Evolutionary conservation across 2,888 invertebrate genomes (phyloP), one percentile per base, ranked within the genome.

Genomic region (Spilarctia lutea): DNA sequence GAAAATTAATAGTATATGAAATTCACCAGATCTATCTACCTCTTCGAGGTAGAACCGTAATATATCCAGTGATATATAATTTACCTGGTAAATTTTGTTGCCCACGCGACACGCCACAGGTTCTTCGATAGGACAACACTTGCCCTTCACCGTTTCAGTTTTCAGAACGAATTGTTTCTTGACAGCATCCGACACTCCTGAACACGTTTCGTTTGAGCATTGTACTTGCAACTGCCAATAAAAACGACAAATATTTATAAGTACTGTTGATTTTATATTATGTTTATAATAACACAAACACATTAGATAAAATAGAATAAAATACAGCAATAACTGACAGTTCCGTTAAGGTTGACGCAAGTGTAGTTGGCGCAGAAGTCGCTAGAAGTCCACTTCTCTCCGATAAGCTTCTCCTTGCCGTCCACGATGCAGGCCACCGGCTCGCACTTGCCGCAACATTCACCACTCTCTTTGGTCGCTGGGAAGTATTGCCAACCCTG

Each of bases 361-460:
- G 95, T 94, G 86, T 96, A 97, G 79, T 95, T 96, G 11, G 96
- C 96, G 87, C 97, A 97, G 85, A 94, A 94, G 91, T 97, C 97
- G 0, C 88, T 71, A 0, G 97, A 97, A 0, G 91, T 91, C 97
- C 97, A 97, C 66, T 91, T 91, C 67, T 96, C 94, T 0, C 96
- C 97, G 30, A 96, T 91, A 39, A 90, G 83, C 71, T 94, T 95
- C 52, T 96, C 83, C 35, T 85, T 79, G 0, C 96, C 96, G 52
- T 94, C 94, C 63, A 96, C 92, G 1, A 97, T 93, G 86, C 97
- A 97, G 0, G 96, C 96, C 3, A 96, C 94, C 27, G 97, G 96
- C 65, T 94, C 89, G 88, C 98, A 98, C 68, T 94, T 91, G 1
- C 98, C 98, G 87, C 98, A 98, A 85, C 97, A 98, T 79, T 93